Evolutionary conservation across 2,888 invertebrate genomes (phyloP), one percentile per base, ranked within the genome.

Genomic region (Thalpophila matura): DNA sequence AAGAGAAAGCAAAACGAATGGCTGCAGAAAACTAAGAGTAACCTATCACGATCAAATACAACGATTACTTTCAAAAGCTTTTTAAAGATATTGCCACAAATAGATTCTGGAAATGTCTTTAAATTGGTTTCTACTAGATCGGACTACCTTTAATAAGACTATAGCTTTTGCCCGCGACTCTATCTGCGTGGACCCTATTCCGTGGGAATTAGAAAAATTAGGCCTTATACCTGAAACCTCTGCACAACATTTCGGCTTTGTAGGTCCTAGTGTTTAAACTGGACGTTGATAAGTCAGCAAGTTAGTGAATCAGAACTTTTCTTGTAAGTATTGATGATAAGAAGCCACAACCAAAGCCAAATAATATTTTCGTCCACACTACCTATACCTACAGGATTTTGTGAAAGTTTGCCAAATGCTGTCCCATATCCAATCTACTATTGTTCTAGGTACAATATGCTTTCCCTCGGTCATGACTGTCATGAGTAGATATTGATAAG

Each of bases 1-100:
- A 18, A 37, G 77, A 31, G 55, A 77, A 66, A 66, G 61, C 38
- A 37, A 56, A 46, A 42, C 26, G 20, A 46, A n/a, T 38, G 37
- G n/a, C 10, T 12, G 18, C 27, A 76, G 59, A 45, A 45, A 74
- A 58, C 57, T 59, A 31, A 56, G 24, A 50, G 20, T 46, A 65
- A 72, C 77, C 53, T 59, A 77, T 62, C 77, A 66, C 72, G 65
- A 66, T 49, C 33, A 43, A 62, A 55, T 27, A 50, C 24, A 49
- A 54, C 33, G 22, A 33, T 20, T 40, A 43, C 33, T 64, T 35
- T 35, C 3, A 16, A 43, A 63, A 53, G 12, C 33, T 49, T 49
- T 43, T 43, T 18, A 40, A 27, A 72, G 29, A 40, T 31, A 50
- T 68, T 55, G 12, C 43, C 55, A 12, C 26, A 27, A 54, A 42